Evolutionary conservation across 2,113 vertebrate species (phyloP), one percentile per base, ranked within the genome.

Genomic region (Chlamydotis undulata): DNA sequence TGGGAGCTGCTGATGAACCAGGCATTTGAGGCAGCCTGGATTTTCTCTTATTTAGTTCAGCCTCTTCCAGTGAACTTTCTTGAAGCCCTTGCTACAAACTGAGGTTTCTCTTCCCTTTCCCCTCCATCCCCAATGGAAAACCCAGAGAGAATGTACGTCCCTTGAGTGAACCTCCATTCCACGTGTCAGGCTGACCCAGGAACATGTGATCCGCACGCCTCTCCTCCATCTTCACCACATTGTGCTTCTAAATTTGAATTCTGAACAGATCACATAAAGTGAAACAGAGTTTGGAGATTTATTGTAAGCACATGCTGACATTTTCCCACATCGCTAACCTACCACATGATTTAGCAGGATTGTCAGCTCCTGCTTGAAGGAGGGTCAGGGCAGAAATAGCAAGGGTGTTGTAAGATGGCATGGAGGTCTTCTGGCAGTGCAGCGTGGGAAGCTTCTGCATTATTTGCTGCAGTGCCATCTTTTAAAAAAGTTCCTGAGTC

Each of bases 241-340:
- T 23, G 26, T 57, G 21, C 41, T 83, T 88, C 68, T 80, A 87
- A 80, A 89, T 83, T 71, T 90, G 75, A 92, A 71, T 90, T 88
- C 83, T 83, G 76, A 86, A 81, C 0, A 6, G 90, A 76, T 92
- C 68, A 81, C 35, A 60, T 74, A 90, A 95, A 96, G 60, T 53
- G 92, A 75, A 95, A 87, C 52, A 81, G 64, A 69, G 81, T 93
- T 95, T 82, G 77, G 85, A 92, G 93, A 96, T 96, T 95, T 96
- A 93, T 81, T 83, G 35, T 92, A 93, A 96, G 92, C 94, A 83
- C 64, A 96, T 26, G 56, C 59, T 96, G 94, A 96, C 88, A 95
- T 96, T 97, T 96, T 92, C 92, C 85, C 88, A 92, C 79, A 87
- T 92, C 88, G 93, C 90, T 95, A 94, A 90, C 68, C 94, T 83